Evolutionary conservation across 2,113 vertebrate species (phyloP).

Genomic region (Eclectus roratus): DNA sequence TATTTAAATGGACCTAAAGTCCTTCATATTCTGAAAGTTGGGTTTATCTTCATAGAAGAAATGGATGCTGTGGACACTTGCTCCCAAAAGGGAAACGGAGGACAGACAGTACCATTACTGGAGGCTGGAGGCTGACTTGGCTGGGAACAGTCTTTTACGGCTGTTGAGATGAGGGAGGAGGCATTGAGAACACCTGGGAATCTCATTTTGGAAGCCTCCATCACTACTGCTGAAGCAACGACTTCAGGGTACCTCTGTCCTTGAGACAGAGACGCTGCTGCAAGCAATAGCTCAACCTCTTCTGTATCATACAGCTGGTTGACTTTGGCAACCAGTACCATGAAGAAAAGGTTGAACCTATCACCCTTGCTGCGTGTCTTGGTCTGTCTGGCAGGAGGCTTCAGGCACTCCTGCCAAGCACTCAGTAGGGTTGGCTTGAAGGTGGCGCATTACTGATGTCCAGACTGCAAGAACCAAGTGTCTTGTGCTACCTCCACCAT

Average conservation of each 20-base stretch:
- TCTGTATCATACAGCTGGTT: fast-evolving
- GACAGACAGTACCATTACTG: background rate
- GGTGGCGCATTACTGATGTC: no score
- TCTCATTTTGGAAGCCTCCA: background rate
- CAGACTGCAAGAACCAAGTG: background rate
- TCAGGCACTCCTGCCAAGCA: background rate
- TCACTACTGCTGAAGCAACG: background rate
- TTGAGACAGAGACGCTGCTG: background rate
- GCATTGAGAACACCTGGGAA: background rate
- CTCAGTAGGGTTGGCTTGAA: background rate
- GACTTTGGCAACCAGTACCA: background rate
- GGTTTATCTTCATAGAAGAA: background rate
- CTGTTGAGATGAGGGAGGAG: fast-evolving
- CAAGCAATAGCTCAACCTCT: background rate
- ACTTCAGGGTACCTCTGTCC: background rate
- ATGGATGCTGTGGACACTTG: background rate
- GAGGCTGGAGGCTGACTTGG: background rate
- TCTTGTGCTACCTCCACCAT: background rate
- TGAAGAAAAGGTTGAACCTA: background rate
- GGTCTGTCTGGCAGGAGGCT: background rate
- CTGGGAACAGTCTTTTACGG: fast-evolving
- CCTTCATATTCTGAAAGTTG: background rate
- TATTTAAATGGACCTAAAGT: conserved; percentile 29
- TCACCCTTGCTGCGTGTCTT: background rate
- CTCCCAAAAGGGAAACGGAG: background rate